phyloP scores from a whole-genome alignment of 2,797 vertebrate species.

The Sciurus vulgaris region DNA sequence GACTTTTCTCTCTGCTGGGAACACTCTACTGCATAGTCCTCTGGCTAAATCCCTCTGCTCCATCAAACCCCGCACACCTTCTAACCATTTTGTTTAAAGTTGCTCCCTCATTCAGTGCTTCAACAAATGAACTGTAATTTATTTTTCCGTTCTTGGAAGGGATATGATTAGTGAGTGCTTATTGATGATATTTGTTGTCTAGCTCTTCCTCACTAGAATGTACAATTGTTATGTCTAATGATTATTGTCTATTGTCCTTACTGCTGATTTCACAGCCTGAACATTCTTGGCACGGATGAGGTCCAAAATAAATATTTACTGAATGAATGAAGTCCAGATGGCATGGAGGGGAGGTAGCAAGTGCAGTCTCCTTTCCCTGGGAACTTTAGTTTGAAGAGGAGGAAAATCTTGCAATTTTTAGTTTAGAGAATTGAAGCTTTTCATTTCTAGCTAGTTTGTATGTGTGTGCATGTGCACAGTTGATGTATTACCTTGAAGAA shows the following conservation, averaged over 20 bases:
- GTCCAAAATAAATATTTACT: conserved; percentile 44
- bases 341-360: background rate
- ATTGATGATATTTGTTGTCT: background rate
- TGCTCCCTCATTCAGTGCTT: background rate
- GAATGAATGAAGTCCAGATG: conserved; percentile 19
- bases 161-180: background rate
- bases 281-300: background rate
- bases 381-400: background rate
- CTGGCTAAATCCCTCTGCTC: background rate
- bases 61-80: background rate
- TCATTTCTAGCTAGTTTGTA: background rate
- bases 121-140: background rate
- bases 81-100: background rate
- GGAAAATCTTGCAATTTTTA: background rate
- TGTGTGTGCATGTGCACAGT: background rate
- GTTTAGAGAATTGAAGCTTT: conserved; percentile 40
- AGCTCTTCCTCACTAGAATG: background rate
- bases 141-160: background rate
- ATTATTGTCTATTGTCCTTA: background rate
- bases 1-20: background rate
- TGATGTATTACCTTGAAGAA: background rate
- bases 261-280: background rate
- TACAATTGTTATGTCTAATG: background rate
- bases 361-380: background rate
- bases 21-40: background rate